These are phyloP conservation scores for Axinella damicornis DNA, from an alignment of 37 sponge, comb jelly and placozoan genomes.

Conservation along the genomic window DNA sequence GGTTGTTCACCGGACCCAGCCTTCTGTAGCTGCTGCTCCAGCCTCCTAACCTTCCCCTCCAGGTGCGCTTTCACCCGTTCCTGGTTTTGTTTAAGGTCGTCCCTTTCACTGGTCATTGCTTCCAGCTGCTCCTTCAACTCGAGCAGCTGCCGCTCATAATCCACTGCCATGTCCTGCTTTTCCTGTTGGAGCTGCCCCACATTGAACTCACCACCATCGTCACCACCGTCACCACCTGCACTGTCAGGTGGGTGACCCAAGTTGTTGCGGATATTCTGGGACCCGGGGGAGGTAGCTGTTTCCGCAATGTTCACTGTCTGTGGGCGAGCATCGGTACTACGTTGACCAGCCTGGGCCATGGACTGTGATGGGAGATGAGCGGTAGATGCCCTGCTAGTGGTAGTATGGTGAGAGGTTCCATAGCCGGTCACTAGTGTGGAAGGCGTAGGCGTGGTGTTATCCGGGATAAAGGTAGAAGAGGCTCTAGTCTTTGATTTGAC, in stretches of 20 bases:
- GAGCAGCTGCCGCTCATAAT: background rate
- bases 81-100: background rate
- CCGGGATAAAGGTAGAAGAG: background rate
- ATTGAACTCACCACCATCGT: background rate
- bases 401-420: too few species aligned
- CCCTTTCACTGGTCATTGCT: conserved; percentile 9
- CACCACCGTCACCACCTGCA: background rate
- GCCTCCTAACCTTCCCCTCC: conserved; percentile 5
- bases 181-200: conserved; percentile 1
- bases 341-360: too few species aligned
- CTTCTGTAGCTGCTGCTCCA: conserved; percentile 8
- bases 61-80: conserved; percentile 18
- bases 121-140: conserved; percentile 21
- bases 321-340: too few species aligned
- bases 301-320: too few species aligned
- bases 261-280: too few species aligned
- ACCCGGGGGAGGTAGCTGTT: too few species aligned
- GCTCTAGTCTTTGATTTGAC: background rate
- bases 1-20: background rate
- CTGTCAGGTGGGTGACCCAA: too few species aligned
- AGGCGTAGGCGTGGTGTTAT: too few species aligned
- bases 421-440: too few species aligned
- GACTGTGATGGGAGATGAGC: too few species aligned
- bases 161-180: too few species aligned
- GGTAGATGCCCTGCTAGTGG: too few species aligned